Conservation (phyloP, 2,797 vertebrate species). For the Ctenopoma multispine region DNA sequence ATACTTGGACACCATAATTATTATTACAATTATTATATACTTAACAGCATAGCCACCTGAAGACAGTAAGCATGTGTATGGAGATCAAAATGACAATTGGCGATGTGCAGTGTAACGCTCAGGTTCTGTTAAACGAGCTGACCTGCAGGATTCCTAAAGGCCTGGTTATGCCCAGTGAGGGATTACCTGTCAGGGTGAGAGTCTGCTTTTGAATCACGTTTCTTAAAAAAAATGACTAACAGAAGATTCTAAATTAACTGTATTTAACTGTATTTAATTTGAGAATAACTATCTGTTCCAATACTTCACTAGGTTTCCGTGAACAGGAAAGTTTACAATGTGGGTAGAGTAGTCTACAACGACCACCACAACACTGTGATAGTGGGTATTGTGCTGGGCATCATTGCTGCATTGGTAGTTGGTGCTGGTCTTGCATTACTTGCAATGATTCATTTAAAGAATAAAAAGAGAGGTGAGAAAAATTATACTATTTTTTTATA, state of each 20-base stretch:
- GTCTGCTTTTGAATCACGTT: neutral
- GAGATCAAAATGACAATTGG: constrained; percentile 89
- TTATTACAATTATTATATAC: no score
- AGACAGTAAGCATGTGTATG: constrained; percentile 86
- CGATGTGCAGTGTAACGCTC: constrained; percentile 83
- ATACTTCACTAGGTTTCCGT: constrained; percentile 87
- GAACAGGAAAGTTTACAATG: constrained; percentile 74
- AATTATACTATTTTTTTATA: neutral
- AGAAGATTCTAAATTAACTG: neutral
- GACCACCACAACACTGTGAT: constrained; percentile 61
- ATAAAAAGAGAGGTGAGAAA: constrained; percentile 83
- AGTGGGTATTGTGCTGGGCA: constrained; percentile 82
- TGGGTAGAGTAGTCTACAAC: constrained; percentile 84
- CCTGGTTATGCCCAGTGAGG: constrained; percentile 78
- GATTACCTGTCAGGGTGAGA: constrained; percentile 86
- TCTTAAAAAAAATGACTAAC: neutral
- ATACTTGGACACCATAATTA: neutral
- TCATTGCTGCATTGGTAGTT: constrained; percentile 79
- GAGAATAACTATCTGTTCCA: neutral
- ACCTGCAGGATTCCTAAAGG: constrained; percentile 89
- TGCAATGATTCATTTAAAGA: constrained; percentile 78
- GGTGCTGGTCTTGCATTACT: constrained; percentile 74
- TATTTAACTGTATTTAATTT: neutral
- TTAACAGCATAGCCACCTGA: constrained; percentile 91
- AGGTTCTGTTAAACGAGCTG: constrained; percentile 89